These are phyloP conservation scores for Camelus dromedarius DNA, from an alignment of 2,113 vertebrate species.

Conservation along the genomic window DNA sequence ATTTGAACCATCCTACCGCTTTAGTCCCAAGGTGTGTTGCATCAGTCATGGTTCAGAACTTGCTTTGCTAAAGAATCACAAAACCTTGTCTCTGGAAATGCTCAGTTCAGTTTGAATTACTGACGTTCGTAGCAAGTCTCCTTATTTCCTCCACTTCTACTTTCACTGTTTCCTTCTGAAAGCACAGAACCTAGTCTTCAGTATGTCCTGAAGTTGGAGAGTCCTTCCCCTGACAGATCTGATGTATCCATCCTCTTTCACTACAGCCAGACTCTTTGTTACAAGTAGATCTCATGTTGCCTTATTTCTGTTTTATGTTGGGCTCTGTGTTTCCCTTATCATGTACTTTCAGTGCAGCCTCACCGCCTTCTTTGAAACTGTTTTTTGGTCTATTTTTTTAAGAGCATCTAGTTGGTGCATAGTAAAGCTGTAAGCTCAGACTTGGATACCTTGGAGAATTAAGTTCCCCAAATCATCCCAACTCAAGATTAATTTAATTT, in stretches of 20 bases:
- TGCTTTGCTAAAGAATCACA: not conserved
- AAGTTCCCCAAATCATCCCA: not conserved
- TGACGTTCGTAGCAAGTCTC: not conserved
- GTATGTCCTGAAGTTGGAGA: not conserved
- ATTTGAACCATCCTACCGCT: not conserved
- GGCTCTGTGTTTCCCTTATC: slow-evolving; percentile 8
- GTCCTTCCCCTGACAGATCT: not conserved
- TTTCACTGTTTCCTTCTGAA: not conserved
- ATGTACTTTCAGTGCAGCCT: not conserved
- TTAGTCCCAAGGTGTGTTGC: not conserved
- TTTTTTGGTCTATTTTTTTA: not conserved
- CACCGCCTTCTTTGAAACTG: not conserved
- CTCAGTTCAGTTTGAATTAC: not conserved
- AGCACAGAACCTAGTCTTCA: not conserved
- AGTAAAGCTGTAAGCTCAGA: not conserved
- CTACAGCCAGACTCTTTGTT: not conserved
- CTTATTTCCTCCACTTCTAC: not conserved
- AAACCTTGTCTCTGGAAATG: not conserved
- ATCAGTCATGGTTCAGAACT: not conserved
- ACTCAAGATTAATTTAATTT: not conserved
- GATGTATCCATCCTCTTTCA: not conserved
- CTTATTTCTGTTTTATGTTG: slow-evolving; percentile 22
- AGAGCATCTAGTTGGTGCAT: not conserved
- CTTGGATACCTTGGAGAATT: not conserved
- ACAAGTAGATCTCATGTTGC: not conserved